Base-by-base conservation (phyloP, 2,797 vertebrate genomes). In the Rhabdomys pumilio region DNA sequence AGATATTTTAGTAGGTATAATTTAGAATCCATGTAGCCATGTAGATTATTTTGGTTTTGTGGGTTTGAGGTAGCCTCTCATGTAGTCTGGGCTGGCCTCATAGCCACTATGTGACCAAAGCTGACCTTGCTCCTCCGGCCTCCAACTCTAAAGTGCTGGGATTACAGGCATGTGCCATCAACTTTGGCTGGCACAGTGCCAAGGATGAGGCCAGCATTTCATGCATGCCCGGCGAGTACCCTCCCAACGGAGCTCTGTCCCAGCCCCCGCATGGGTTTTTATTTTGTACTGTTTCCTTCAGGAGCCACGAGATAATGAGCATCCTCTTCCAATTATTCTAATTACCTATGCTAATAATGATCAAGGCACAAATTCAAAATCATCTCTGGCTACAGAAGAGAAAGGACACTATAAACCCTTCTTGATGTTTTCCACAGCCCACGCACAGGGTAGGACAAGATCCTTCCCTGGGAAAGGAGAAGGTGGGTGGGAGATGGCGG, bases 261-360 rank as follows among this genome's bases (percentile, higher is more conserved):
- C 38, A 15, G 69, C 17, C 72, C 38, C 75, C 59, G 5, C 75
- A 50, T 2, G 26, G 59, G 13, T 29, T 90, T 61, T 90, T n/a
- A 77, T 73, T 69, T 34, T 12, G 24, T 44, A 73, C 24, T 10
- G 15, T 61, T 65, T 82, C 38, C 57, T 94, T 84, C 75, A n/a
- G 57, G 65, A 63, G 75, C 31, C 75, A 65, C 87, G 34, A 15
- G 59, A 34, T 69, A 67, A 47, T 22, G 24, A 69, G 38, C 20
- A 95, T 69, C 31, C 53, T 85, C 83, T 90, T 75, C 63, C 41
- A 90, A 6, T 67, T 76, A 72, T 47, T 73, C 41, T 94, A 79
- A 53, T 86, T 61, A 76, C 53, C 81, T 87, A 50, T 38, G 65
- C 57, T 80, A 90, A 88, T 41, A 81, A 85, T 22, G 81, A 95